These are phyloP conservation scores for Salvelinus sp. DNA, from an alignment of 2,113 vertebrate genomes.

Conservation along the genomic window DNA sequence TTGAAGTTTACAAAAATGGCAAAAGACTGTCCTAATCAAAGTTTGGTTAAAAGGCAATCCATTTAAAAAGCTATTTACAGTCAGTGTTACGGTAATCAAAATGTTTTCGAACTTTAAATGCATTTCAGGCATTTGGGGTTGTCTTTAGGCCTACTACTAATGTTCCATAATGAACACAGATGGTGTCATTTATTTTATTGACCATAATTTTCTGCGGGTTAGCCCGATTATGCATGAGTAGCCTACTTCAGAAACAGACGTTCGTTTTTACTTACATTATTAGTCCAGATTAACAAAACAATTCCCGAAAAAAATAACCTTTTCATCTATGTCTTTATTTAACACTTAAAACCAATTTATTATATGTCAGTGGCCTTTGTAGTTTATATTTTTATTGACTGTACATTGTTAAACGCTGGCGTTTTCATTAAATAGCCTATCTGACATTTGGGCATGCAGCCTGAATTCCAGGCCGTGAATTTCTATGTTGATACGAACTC, in stretches of 20 bases:
- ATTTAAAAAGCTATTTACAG: neutral
- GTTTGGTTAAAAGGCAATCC: neutral
- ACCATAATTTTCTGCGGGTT: slow-evolving; percentile 51
- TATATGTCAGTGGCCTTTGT: neutral
- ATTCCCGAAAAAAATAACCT: neutral
- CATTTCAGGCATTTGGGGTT: neutral
- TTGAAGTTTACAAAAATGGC: no score
- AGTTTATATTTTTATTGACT: neutral
- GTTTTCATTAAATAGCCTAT: neutral
- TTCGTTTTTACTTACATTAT: slow-evolving; percentile 16
- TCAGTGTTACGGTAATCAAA: neutral
- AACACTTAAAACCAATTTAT: neutral
- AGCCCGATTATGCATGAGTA: slow-evolving; percentile 29
- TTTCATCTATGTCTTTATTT: slow-evolving; percentile 5
- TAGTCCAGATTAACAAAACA: slow-evolving; percentile 14
- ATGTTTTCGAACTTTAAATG: neutral
- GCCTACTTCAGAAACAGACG: slow-evolving; percentile 23
- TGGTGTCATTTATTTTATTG: slow-evolving; percentile 53
- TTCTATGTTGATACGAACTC: no score
- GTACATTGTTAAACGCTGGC: neutral
- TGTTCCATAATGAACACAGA: slow-evolving; percentile 40
- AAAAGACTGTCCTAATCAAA: no score
- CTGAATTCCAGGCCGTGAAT: no score
- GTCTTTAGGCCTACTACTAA: slow-evolving; percentile 5
- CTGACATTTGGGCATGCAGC: neutral